A percentile compares a stretch with the other conserved stretches of the same genome.
Evolutionary conservation across 1,140 invertebrate genomes (phyloP).

Genomic region (Venustaconcha ellipsiformis): DNA sequence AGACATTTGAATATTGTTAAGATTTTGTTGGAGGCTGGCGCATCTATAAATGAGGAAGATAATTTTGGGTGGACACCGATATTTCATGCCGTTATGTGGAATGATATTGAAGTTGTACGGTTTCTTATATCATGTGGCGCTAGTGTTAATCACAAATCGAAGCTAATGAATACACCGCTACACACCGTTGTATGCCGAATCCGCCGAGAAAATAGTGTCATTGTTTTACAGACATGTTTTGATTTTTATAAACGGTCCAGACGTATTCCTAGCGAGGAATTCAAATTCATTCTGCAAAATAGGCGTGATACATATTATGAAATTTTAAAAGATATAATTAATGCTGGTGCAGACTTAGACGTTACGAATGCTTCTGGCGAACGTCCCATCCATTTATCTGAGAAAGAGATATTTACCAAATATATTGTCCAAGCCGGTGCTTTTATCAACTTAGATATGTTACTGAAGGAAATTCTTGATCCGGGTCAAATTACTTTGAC

Average conservation of each 20-base stretch:
- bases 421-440: constrained; percentile 20
- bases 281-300: constrained; percentile 18
- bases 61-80: constrained; percentile 40
- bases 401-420: background rate
- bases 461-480: constrained; percentile 1
- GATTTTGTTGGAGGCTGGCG: constrained; percentile 17
- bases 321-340: constrained; percentile 26
- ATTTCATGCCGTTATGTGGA: constrained; percentile 33
- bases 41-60: constrained; percentile 28
- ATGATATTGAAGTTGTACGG: constrained; percentile 16
- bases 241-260: constrained; percentile 31
- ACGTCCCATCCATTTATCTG: background rate
- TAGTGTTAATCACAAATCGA: constrained; percentile 20
- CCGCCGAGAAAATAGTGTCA: constrained; percentile 13
- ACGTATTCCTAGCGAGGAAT: constrained; percentile 28
- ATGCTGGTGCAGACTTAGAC: constrained; percentile 28
- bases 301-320: constrained; percentile 4
- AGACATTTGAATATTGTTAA: constrained; percentile 29
- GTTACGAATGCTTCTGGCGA: background rate
- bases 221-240: constrained; percentile 21
- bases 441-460: constrained; percentile 6
- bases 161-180: constrained; percentile 26
- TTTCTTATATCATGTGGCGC: constrained; percentile 30
- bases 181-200: constrained; percentile 20
- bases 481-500: background rate